Percentiles rank a stretch among this genome's conserved stretches.
Conservation (phyloP, 2,797 vertebrate species). For the Sciurus carolinensis region DNA sequence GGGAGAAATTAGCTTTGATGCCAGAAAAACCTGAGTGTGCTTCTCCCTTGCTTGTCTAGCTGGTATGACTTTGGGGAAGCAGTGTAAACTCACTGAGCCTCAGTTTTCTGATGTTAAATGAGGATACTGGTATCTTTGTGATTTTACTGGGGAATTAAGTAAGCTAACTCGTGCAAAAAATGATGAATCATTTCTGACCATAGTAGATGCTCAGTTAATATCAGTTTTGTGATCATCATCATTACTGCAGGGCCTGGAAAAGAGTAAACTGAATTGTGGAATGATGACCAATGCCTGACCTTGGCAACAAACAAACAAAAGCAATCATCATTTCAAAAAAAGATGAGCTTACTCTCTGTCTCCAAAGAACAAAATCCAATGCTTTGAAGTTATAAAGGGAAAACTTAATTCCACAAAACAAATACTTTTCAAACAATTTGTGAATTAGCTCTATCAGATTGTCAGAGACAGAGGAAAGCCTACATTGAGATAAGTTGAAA, state of each 20-base stretch:
- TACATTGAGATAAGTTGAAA: background rate
- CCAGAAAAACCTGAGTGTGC: background rate
- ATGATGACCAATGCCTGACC: background rate
- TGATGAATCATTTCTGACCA: background rate
- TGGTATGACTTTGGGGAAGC: background rate
- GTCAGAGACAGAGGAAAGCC: background rate
- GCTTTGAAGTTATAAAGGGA: background rate
- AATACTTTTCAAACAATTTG: slow-evolving; percentile 2
- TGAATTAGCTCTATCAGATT: background rate
- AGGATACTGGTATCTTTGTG: background rate
- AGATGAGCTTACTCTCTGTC: background rate
- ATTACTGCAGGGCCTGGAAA: background rate
- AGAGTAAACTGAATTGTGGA: background rate
- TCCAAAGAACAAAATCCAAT: background rate
- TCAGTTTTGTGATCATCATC: background rate
- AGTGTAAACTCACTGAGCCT: background rate
- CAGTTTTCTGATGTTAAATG: background rate
- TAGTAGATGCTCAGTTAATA: background rate
- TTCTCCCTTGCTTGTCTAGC: background rate
- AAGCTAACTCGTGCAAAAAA: background rate
- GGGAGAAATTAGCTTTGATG: background rate
- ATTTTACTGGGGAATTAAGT: background rate
- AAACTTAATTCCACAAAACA: background rate
- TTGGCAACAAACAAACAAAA: background rate
- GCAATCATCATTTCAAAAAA: background rate